Percentiles rank a stretch among this genome's conserved stretches.
phyloP scores from a whole-genome alignment of 2,888 invertebrate species.

The Netelia inedita region DNA sequence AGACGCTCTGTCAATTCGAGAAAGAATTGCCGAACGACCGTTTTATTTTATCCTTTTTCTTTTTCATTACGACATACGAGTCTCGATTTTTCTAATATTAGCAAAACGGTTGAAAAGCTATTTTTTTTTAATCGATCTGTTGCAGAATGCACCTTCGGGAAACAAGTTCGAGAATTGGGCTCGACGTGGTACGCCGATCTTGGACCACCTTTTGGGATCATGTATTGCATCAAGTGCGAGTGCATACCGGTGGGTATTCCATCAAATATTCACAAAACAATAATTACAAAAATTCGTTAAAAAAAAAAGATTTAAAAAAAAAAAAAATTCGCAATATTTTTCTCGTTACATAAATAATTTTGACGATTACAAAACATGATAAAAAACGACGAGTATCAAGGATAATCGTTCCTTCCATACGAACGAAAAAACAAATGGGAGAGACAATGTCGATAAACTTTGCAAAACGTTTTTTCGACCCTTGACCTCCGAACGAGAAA shows the following conservation, averaged over 20 bases:
- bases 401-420: too few relatives aligned
- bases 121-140: conserved; percentile 84
- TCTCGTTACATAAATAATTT: neutral
- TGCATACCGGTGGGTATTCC: conserved; percentile 94
- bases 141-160: conserved; percentile 97
- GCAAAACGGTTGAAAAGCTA: neutral
- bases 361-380: too few relatives aligned
- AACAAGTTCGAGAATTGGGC: conserved; percentile 94
- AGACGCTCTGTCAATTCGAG: neutral
- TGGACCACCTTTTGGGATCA: conserved; percentile 96
- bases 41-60: neutral
- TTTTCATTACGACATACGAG: neutral
- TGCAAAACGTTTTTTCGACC: too few relatives aligned
- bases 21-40: conserved; percentile 9
- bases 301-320: neutral
- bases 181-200: conserved; percentile 97
- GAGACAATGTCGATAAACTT: too few relatives aligned
- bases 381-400: too few relatives aligned
- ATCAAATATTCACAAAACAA: too few relatives aligned
- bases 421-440: too few relatives aligned
- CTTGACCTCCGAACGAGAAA: too few relatives aligned
- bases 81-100: neutral
- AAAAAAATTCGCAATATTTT: neutral
- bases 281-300: neutral
- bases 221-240: conserved; percentile 98